Evolutionary conservation across 2,888 invertebrate species (phyloP), one percentile per base, ranked within the genome.

Genomic region (Limnephilus auricula): DNA sequence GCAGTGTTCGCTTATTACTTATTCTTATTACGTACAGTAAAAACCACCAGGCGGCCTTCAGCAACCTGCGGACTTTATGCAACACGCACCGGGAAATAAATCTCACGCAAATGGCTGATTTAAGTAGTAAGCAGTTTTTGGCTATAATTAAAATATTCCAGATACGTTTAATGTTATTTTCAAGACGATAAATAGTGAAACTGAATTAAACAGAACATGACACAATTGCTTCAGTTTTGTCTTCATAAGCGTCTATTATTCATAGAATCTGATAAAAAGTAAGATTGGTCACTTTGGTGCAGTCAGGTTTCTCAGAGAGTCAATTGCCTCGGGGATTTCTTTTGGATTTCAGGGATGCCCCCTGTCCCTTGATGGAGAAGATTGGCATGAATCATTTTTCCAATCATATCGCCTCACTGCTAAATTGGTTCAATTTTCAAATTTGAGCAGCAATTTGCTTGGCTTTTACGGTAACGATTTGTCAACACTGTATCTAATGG

Each of bases 41-140:
- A 85, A 85, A 85, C 84, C 84, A 85, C 84, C 84, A 40, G 84
- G 30, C 84, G 84, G 84, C 84, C 84, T 85, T 85, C 84, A 3
- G 84, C 84, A 40, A 32, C 84, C 65, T 25, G 65, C 40, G 30
- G 84, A 85, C 84, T 85, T 85, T 85, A 45, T 85, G 84, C 84
- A 40, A 30, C 84, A 13, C 13, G n/a, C 40, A n/a, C 45, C 84
- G 30, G 84, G 84, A 85, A 85, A 85, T 85, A 85, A 85, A 85
- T 85, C 84, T 85, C 34, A 18, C 32, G 34, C 34, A 82, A 82
- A 82, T 82, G 32, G 82, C 82, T 37, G 10, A 82, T 82, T 82
- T 82, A 82, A 32, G 82, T 82, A 34, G 82, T 34, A 82, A 82
- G 82, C 25, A 82, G 82, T 34, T 25, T 65, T 65, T n/a, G 65